Percentiles rank a stretch among this genome's conserved stretches.
phyloP scores from a whole-genome alignment of 2,797 vertebrate species.

The Poeciliopsis turneri region DNA sequence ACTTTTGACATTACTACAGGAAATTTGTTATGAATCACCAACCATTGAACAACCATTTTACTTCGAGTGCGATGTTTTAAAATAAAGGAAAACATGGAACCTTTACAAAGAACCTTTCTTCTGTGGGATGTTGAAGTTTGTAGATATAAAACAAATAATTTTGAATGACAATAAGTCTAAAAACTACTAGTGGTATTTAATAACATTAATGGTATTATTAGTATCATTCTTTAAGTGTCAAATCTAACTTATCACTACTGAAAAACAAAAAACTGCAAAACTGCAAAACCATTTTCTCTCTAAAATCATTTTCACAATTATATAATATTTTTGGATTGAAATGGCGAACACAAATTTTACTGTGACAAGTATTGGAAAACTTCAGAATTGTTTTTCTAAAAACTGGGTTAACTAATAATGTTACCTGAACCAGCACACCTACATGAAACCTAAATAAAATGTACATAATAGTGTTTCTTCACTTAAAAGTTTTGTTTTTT shows the following conservation, averaged over 20 bases:
- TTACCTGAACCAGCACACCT: neutral
- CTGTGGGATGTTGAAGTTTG: neutral
- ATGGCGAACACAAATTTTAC: neutral
- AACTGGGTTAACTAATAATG: neutral
- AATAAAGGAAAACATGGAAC: neutral
- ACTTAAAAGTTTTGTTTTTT: neutral
- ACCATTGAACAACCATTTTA: neutral
- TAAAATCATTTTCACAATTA: neutral
- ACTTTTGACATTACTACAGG: neutral
- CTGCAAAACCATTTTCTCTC: neutral
- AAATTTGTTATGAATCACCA: neutral
- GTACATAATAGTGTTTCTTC: neutral
- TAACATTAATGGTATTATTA: neutral
- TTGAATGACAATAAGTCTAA: neutral
- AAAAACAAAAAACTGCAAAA: neutral
- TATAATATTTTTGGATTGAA: no score
- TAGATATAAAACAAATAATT: neutral
- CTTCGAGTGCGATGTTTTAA: neutral
- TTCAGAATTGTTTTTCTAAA: neutral
- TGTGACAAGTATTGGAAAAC: neutral
- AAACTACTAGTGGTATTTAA: neutral
- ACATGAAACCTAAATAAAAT: neutral
- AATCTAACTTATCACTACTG: neutral
- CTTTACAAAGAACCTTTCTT: neutral
- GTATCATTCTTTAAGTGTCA: neutral